Evolutionary conservation across 2,888 invertebrate genomes (phyloP), one percentile per base, ranked within the genome.

Genomic region (Temnothorax ravouxi): DNA sequence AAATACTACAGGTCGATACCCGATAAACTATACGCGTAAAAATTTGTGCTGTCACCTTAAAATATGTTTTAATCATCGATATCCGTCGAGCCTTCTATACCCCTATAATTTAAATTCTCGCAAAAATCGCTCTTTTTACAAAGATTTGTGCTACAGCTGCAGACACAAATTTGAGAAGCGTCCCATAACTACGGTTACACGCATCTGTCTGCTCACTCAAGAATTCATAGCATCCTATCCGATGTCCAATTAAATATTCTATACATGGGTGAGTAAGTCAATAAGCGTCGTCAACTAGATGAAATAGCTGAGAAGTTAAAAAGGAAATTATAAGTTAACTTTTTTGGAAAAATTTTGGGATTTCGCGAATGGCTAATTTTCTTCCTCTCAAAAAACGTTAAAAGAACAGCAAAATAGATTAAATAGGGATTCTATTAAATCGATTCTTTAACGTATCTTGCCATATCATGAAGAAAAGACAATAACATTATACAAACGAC

Each of bases 181-280:
- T 18, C 1, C 25, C 34, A 69, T 41, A 44, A 44, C 15, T 59
- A 3, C 29, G 18, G 11, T 29, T 56, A 38, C 21, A 38, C 9
- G 29, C 21, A 11, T 44, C 29, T 38, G 29, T 13, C n/a, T 59
- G 18, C 25, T 29, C 29, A 29, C 44, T 74, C 72, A 59, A 29
- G 29, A 74, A 74, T 74, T 74, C 56, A 74, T 74, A n/a, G 29
- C 44, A n/a, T 25, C 13, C 38, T 29, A 56, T 41, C 38, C 5
- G 62, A 38, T 41, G 18, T 13, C 44, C 44, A 59, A 41, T 74
- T 59, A 74, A 44, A 74, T 74, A 74, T 74, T 74, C 29, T 74
- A 74, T 74, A 59, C 72, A 74, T 74, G 29, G 6, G 11, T 74
- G 44, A 74, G 41, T 52, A 44, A 56, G 18, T 5, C 18, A 72